These are phyloP conservation scores for Phenganax subtilis DNA, from an alignment of 92 coral and sea anemone genomes.

Conservation along the genomic window DNA sequence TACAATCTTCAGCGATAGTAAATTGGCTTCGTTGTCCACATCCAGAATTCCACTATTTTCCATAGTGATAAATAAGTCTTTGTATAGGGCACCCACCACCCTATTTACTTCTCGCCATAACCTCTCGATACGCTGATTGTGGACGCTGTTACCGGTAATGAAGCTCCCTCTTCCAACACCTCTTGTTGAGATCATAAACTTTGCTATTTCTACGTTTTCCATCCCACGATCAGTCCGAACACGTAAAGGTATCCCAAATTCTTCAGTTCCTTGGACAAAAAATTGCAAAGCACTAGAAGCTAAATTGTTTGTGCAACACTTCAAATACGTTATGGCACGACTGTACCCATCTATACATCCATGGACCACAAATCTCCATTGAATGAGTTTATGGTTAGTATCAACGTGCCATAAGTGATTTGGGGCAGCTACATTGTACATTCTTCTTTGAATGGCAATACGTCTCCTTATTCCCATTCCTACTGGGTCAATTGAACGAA, in stretches of 20 bases:
- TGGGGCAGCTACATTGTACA: conserved; percentile 53
- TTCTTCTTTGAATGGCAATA: conserved; percentile 51
- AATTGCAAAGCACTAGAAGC: conserved; percentile 44
- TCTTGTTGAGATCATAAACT: background rate
- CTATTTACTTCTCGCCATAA: background rate
- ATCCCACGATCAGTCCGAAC: no score
- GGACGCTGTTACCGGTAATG: background rate
- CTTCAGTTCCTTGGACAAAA: conserved; percentile 47
- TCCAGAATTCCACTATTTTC: conserved; percentile 3
- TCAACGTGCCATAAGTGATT: conserved; percentile 59
- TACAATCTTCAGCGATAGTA: background rate
- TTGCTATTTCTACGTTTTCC: no score
- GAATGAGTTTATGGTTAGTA: conserved; percentile 52
- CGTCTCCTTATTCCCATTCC: conserved; percentile 57
- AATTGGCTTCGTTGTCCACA: background rate
- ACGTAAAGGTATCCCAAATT: conserved; percentile 25
- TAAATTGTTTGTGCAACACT: conserved; percentile 53
- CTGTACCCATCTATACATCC: conserved; percentile 26
- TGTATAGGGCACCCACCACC: background rate
- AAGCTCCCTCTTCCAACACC: background rate
- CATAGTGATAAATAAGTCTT: background rate
- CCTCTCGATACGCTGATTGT: background rate
- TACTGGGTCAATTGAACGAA: conserved; percentile 45
- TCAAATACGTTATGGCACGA: conserved; percentile 24
- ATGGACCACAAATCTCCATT: background rate